Percentiles rank a stretch among this genome's conserved stretches.
Conservation (phyloP, 2,797 vertebrate species). For the Diplodus sargus region DNA sequence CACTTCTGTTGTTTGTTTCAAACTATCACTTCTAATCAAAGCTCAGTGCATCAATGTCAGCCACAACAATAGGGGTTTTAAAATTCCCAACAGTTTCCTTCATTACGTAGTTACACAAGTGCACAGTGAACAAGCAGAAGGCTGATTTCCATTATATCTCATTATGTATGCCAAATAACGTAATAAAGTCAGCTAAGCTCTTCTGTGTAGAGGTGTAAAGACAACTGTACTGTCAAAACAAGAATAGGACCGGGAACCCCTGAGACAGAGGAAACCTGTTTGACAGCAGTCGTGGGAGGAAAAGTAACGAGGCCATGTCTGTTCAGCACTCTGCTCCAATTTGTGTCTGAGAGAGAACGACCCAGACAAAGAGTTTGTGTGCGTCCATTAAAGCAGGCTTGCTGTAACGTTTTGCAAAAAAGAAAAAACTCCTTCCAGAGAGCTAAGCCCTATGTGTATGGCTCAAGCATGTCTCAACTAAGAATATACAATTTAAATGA, state of each 20-base stretch:
- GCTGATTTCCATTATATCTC: constrained; percentile 32
- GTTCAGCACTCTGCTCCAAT: background rate
- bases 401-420: background rate
- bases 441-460: constrained; percentile 4
- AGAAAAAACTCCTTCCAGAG: background rate
- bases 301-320: constrained; percentile 18
- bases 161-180: constrained; percentile 34
- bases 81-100: constrained; percentile 11
- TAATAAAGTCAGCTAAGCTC: constrained; percentile 30
- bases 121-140: constrained; percentile 6
- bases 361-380: constrained; percentile 1
- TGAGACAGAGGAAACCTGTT: background rate
- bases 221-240: constrained; percentile 13
- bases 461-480: background rate
- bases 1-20: background rate
- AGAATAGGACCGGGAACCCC: constrained; percentile 6
- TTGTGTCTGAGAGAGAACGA: background rate
- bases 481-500: background rate
- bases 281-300: constrained; percentile 21
- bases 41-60: background rate
- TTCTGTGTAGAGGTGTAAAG: constrained; percentile 14
- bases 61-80: background rate
- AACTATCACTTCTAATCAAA: constrained; percentile 2
- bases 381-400: constrained; percentile 22
- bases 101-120: constrained; percentile 19